These are phyloP conservation scores for Psilopsiagon aurifrons DNA, from an alignment of 2,113 vertebrate species.

Conservation along the genomic window DNA sequence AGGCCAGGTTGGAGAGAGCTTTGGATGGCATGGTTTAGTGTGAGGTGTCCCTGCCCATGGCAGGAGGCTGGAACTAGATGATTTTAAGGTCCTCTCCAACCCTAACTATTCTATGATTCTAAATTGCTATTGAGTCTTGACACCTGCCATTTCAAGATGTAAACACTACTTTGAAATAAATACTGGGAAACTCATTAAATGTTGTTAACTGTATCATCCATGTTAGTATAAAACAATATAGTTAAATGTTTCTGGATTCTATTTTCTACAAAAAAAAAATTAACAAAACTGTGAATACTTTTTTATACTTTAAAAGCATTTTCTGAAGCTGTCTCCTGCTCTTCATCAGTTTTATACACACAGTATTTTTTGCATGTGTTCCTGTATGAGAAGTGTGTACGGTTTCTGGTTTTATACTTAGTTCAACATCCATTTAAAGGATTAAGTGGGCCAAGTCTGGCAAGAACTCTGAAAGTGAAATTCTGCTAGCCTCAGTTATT, in stretches of 20 bases:
- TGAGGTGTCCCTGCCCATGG: too few species aligned
- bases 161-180: slow-evolving; percentile 70
- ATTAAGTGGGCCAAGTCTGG: slow-evolving; percentile 23
- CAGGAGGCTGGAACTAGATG: too few species aligned
- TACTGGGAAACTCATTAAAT: slow-evolving; percentile 63
- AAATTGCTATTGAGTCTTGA: slow-evolving; percentile 41
- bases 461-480: neutral
- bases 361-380: neutral
- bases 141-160: slow-evolving; percentile 74
- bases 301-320: neutral
- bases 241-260: slow-evolving; percentile 10
- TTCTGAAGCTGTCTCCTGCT: neutral
- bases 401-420: slow-evolving; percentile 21
- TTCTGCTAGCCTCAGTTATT: neutral
- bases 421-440: slow-evolving; percentile 32
- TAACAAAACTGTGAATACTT: neutral
- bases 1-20: too few species aligned
- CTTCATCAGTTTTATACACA: neutral
- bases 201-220: slow-evolving; percentile 35
- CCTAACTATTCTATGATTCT: too few species aligned
- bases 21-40: too few species aligned
- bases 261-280: neutral
- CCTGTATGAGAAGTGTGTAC: neutral
- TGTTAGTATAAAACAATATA: slow-evolving; percentile 24
- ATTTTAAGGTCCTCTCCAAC: too few species aligned